Percentiles rank a stretch among this genome's conserved stretches.
These are phyloP conservation scores for Ypsolopha sequella DNA, from an alignment of 2,888 invertebrate genomes.

Conservation along the genomic window DNA sequence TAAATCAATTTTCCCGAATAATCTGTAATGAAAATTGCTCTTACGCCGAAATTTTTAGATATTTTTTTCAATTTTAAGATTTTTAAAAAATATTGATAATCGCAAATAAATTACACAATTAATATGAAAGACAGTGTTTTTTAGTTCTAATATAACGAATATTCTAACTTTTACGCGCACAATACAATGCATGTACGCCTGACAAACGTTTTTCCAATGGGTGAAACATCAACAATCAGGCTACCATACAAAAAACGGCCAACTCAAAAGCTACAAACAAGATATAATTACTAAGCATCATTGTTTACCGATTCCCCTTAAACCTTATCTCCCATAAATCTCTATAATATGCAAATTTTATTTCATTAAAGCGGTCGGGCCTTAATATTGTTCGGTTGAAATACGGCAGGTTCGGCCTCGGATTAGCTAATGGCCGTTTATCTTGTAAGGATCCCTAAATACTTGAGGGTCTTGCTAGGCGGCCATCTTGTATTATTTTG, in stretches of 20 bases:
- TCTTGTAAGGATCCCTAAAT: constrained; percentile 49
- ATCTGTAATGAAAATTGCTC: too few relatives aligned
- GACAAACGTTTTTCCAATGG: too few relatives aligned
- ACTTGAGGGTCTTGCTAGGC: constrained; percentile 1
- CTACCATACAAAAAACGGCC: neutral
- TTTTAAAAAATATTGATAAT: too few relatives aligned
- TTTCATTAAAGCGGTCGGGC: constrained; percentile 66
- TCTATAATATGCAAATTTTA: constrained; percentile 68
- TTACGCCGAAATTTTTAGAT: too few relatives aligned
- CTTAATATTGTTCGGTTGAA: constrained; percentile 57
- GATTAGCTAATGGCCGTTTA: constrained; percentile 70
- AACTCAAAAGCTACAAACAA: constrained; percentile 10
- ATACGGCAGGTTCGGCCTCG: constrained; percentile 54
- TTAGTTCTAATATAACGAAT: too few relatives aligned
- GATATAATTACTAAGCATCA: constrained; percentile 39
- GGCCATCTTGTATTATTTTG: neutral
- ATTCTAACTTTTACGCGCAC: too few relatives aligned
- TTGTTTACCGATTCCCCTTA: constrained; percentile 49
- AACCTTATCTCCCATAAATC: constrained; percentile 47
- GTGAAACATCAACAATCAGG: neutral
- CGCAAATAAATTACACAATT: too few relatives aligned
- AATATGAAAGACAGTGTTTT: too few relatives aligned
- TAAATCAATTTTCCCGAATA: too few relatives aligned
- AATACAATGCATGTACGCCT: too few relatives aligned
- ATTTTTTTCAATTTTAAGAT: too few relatives aligned